Percentiles rank a stretch among this genome's conserved stretches.
phyloP scores from a whole-genome alignment of 2,113 vertebrate genomes.

The Oreochromis niloticus region DNA sequence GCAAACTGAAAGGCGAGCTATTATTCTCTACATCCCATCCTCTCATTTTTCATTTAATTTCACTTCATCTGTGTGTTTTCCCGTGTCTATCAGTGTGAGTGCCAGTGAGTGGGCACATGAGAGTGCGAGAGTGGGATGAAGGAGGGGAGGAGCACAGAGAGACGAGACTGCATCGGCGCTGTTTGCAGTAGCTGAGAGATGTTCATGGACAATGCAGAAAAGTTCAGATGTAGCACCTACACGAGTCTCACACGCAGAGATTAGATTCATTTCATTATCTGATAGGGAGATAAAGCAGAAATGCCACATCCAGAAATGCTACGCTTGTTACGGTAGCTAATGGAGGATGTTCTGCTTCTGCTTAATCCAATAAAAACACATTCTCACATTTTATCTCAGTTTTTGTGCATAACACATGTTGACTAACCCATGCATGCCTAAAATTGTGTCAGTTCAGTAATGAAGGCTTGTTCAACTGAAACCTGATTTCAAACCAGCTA shows the following conservation, averaged over 20 bases:
- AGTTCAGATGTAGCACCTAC: background rate
- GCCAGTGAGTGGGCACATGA: conserved; percentile 31
- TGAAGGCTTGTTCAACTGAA: background rate
- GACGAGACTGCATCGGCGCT: background rate
- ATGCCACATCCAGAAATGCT: background rate
- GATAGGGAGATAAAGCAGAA: background rate
- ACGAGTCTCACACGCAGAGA: background rate
- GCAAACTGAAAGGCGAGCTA: background rate
- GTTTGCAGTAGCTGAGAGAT: background rate
- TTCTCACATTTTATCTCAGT: background rate
- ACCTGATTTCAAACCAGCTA: background rate
- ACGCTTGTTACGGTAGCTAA: background rate
- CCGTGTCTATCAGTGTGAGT: conserved; percentile 25
- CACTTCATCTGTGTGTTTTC: conserved; percentile 35
- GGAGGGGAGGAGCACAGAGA: conserved; percentile 7
- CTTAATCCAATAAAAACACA: conserved; percentile 19
- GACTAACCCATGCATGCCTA: background rate
- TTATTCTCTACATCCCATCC: conserved; percentile 16
- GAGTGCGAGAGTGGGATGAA: background rate
- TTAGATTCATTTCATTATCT: background rate
- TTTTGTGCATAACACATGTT: background rate
- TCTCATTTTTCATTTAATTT: conserved; percentile 25
- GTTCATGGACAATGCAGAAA: background rate
- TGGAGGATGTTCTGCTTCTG: conserved; percentile 1
- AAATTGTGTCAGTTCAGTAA: background rate